A percentile compares a stretch with the other conserved stretches of the same genome.
Conservation (phyloP, 2,797 vertebrate genomes). For the Odontamblyopus lacepedii region DNA sequence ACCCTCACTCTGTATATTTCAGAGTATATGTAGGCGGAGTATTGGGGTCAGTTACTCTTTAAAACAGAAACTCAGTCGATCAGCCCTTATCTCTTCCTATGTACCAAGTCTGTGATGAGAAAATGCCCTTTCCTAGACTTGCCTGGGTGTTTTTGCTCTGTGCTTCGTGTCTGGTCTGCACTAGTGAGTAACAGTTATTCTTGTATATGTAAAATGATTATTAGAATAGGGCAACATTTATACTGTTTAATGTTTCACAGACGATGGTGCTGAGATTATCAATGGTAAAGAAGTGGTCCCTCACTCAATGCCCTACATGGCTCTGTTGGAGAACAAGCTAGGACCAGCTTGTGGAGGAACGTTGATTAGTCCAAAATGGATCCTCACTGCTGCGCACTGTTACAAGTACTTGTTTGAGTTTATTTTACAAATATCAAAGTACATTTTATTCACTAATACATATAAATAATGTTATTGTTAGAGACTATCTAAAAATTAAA, state of each 20-base stretch:
- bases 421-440: neutral
- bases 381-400: constrained; percentile 64
- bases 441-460: neutral
- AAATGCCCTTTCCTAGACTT: neutral
- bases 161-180: neutral
- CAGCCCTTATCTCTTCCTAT: neutral
- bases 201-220: neutral
- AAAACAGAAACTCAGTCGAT: neutral
- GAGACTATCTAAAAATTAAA: constrained; percentile 14
- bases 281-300: constrained; percentile 54
- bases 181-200: neutral
- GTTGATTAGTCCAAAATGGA: constrained; percentile 61
- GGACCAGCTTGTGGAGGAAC: constrained; percentile 43
- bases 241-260: constrained; percentile 33
- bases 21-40: neutral
- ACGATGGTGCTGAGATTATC: constrained; percentile 63
- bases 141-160: neutral
- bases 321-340: constrained; percentile 23
- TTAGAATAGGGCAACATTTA: neutral
- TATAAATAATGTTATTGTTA: neutral
- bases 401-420: neutral
- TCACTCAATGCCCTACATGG: constrained; percentile 72
- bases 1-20: neutral
- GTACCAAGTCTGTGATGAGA: neutral
- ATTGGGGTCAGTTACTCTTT: neutral